phyloP scores from a whole-genome alignment of 2,888 invertebrate species.

The Drosophila yooni region DNA sequence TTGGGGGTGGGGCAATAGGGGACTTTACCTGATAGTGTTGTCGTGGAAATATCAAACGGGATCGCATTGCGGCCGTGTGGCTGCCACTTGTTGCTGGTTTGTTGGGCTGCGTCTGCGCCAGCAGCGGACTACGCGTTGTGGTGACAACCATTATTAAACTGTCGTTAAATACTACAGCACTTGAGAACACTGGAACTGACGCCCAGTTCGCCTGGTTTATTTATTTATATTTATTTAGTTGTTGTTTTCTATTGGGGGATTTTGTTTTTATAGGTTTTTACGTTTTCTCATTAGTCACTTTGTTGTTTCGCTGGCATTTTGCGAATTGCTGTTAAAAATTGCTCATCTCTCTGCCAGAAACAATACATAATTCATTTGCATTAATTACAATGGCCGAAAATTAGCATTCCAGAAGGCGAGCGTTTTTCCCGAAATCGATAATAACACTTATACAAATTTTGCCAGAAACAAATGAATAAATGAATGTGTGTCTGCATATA shows the following conservation, averaged over 20 bases:
- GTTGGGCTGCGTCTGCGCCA: slow-evolving; percentile 69
- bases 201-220: slow-evolving; percentile 8
- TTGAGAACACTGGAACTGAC: slow-evolving; percentile 6
- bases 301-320: slow-evolving; percentile 61
- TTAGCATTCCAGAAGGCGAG: slow-evolving; percentile 45
- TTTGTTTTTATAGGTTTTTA: not conserved
- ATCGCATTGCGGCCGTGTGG: slow-evolving; percentile 72
- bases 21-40: slow-evolving; percentile 80
- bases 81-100: slow-evolving; percentile 66
- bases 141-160: slow-evolving; percentile 80
- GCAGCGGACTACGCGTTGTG: slow-evolving; percentile 82
- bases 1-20: not conserved
- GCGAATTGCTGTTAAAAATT: slow-evolving; percentile 33
- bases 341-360: slow-evolving; percentile 30
- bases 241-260: not conserved
- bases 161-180: slow-evolving; percentile 13
- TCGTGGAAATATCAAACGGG: slow-evolving; percentile 83
- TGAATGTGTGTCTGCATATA: slow-evolving; percentile 12
- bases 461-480: slow-evolving; percentile 6
- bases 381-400: slow-evolving; percentile 48
- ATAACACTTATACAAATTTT: slow-evolving; percentile 42
- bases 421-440: slow-evolving; percentile 45
- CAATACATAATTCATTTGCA: slow-evolving; percentile 57
- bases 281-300: slow-evolving; percentile 13
- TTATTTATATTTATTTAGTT: slow-evolving; percentile 6